A percentile compares a stretch with the other conserved stretches of the same genome.
Conservation (phyloP, 2,113 vertebrate genomes). For the Leucopternis melanops region DNA sequence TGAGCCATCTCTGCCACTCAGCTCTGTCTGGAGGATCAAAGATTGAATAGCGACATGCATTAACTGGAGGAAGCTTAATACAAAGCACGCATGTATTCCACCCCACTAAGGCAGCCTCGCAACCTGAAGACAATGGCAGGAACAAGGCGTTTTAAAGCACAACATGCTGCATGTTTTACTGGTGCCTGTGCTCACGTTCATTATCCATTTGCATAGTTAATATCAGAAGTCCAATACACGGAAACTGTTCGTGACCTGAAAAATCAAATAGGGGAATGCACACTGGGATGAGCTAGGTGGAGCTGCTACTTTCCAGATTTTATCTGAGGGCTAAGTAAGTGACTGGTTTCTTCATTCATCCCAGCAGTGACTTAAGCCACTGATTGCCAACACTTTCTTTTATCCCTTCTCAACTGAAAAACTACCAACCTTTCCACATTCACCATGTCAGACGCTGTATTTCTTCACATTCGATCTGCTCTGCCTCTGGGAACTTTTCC, state of each 20-base stretch:
- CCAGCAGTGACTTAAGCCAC: neutral
- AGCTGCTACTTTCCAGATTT: neutral
- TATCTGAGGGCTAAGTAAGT: neutral
- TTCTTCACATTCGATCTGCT: neutral
- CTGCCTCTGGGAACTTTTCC: neutral
- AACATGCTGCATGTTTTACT: neutral
- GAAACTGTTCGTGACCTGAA: neutral
- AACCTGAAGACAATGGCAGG: neutral
- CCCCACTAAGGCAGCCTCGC: neutral
- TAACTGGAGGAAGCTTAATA: neutral
- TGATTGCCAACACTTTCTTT: neutral
- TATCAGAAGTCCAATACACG: neutral
- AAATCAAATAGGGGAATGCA: neutral
- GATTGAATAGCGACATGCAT: neutral
- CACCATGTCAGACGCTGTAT: fast-evolving
- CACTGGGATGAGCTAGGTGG: neutral
- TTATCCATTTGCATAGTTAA: neutral
- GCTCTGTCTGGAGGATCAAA: neutral
- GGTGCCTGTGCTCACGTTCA: neutral
- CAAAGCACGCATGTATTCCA: neutral
- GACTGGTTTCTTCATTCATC: neutral
- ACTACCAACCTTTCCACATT: neutral
- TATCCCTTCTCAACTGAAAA: neutral
- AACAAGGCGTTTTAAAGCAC: neutral
- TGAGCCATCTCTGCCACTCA: neutral